Evolutionary conservation across 2,888 invertebrate species (phyloP), one percentile per base, ranked within the genome.

Genomic region (Synergus itoensis): DNA sequence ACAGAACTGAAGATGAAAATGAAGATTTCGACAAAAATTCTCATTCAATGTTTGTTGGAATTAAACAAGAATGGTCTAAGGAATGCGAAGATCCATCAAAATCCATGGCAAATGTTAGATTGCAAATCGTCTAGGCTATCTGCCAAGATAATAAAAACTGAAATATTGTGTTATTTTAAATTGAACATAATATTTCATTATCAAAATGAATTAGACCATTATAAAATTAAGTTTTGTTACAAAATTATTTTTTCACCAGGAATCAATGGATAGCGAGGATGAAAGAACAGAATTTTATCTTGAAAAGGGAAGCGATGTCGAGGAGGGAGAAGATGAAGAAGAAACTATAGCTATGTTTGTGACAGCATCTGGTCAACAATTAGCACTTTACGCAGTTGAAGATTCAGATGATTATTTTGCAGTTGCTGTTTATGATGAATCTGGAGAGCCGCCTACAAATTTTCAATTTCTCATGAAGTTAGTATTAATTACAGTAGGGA

Each of bases 261-360:
- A 36, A 36, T 67, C 57, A n/a, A 11, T 60, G 7, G 65, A 77
- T 12, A 67, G 48, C 18, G 67, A 60, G 4, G 36, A 53, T 67
- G 65, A 65, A n/a, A 57, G 67, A 21, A 65, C 77, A 12, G 65
- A 40, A 76, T 78, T 81, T 48, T 57, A 80, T 76, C 77, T 78
- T 48, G 83, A 84, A 62, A 57, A 64, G 11, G 81, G 83, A 65
- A 60, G 76, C 1, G 78, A 73, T 48, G 63, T 64, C 18, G 79
- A 82, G 12, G 82, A 85, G 40, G 89, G 88, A 21, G 87, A 87
- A 3, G 91, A 90, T 53, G 91, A 91, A 45, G 88, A 88, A 77
- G 92, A 92, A 86, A 92, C 92, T 14, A 91, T 92, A 57, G 92
- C 92, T 9, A 92, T 91, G 11, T 92, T 92, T 82, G 86, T 91